Base-by-base conservation (phyloP, 1,140 invertebrate species). In the Dermatophagoides farinae region DNA sequence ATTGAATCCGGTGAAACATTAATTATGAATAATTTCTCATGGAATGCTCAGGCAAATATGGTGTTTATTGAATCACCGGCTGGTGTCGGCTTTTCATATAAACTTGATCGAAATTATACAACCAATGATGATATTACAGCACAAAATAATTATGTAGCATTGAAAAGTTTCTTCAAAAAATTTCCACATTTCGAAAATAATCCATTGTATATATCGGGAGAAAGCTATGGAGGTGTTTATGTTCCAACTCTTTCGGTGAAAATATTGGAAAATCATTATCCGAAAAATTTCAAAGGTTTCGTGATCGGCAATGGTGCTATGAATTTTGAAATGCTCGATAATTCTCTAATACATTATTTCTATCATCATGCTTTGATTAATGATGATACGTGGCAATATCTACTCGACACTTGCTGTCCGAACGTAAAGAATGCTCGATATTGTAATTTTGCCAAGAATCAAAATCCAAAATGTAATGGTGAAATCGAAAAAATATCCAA, bases 31-130 rank as follows among this genome's bases (percentile, higher is more conserved):
- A 55, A 67, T 8, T 75, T 71, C 65, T 68, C 72, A 52, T 78
- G 77, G 76, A 77, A 77, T 62, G 70, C 66, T 57, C 82, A 83
- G 62, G 84, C 86, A 43, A 90, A 86, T 69, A 85, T 93, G 25
- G 62, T 79, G 14, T 79, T 74, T 66, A 65, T 79, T 40, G 77
- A 79, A 65, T 70, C 77, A 6, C 77, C 77, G 54, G 73, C 73
- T 38, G 75, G 77, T 62, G 78, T 79, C 51, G 77, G 77, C 2
- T 79, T 70, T 62, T 78, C 77, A 0, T 79, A 78, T 65, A 68
- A 74, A n/a, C 65, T 66, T 23, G 70, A 76, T 64, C 70, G 70
- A 51, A 72, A 76, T 51, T 75, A 73, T 61, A 71, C 66, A 0
- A 76, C 74, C 37, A 67, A 73, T 66, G 77, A 79, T 70, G 73